phyloP scores from a whole-genome alignment of 2,113 vertebrate genomes.

The Cettia cetti region DNA sequence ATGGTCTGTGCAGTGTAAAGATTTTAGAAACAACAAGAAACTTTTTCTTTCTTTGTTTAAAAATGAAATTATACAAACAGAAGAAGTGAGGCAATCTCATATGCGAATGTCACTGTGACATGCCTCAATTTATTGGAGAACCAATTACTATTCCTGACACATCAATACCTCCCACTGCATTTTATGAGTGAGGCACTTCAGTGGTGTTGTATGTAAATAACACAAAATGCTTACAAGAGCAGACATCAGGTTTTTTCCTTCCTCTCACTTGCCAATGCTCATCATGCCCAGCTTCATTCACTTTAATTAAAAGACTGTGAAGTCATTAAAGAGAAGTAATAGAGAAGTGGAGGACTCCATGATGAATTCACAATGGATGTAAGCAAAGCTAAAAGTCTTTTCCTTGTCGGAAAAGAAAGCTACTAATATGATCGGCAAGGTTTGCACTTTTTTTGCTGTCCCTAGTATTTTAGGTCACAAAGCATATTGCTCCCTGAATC shows the following conservation, averaged over 20 bases:
- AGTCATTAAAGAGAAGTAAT: not conserved
- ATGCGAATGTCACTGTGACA: not conserved
- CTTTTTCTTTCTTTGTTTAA: not conserved
- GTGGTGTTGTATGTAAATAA: not conserved
- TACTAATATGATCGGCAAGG: not conserved
- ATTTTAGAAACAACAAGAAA: not conserved
- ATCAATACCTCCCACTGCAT: not conserved
- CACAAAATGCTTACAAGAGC: not conserved
- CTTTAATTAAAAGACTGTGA: not conserved
- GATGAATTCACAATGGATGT: not conserved
- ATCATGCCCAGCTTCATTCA: not conserved
- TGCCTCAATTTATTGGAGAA: not conserved
- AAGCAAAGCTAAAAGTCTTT: not conserved
- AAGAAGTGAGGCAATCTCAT: not conserved
- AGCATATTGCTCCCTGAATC: not conserved
- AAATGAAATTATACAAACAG: not conserved
- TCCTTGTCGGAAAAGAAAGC: not conserved
- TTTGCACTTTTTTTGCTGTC: not conserved
- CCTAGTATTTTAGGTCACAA: not conserved
- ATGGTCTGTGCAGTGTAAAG: not conserved
- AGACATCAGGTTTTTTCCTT: not conserved
- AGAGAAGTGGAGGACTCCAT: not conserved
- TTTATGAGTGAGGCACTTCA: not conserved
- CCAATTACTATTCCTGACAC: not conserved
- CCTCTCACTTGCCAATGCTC: not conserved